These are phyloP conservation scores for Chloropsis hardwickii DNA, from an alignment of 2,113 vertebrate genomes.

Conservation along the genomic window DNA sequence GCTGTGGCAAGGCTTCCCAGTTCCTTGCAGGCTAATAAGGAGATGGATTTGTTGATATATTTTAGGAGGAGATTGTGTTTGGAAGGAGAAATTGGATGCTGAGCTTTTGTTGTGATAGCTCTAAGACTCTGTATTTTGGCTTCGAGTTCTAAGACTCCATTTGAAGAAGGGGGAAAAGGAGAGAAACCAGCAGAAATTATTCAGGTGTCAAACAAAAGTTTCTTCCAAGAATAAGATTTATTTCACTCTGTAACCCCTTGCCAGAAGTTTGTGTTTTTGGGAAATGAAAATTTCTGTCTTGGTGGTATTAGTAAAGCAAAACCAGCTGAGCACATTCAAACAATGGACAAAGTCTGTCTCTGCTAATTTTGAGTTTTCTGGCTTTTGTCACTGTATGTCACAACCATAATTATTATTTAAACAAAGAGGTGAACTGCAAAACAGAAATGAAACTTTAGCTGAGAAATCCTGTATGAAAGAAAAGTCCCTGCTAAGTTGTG, in stretches of 20 bases:
- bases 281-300: slow-evolving; percentile 58
- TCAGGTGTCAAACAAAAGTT: slow-evolving; percentile 66
- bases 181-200: slow-evolving; percentile 55
- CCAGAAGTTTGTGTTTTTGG: slow-evolving; percentile 55
- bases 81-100: slow-evolving; percentile 45
- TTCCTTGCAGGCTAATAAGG: not conserved
- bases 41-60: not conserved
- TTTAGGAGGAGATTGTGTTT: slow-evolving; percentile 8
- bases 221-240: slow-evolving; percentile 73
- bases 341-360: slow-evolving; percentile 20
- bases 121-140: slow-evolving; percentile 48
- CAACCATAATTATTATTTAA: slow-evolving; percentile 35
- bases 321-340: slow-evolving; percentile 62
- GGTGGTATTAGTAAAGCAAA: slow-evolving; percentile 63
- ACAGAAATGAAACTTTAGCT: slow-evolving; percentile 15
- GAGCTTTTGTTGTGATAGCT: slow-evolving; percentile 55
- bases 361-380: slow-evolving; percentile 60
- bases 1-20: not conserved
- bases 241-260: slow-evolving; percentile 50
- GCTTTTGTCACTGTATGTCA: slow-evolving; percentile 38
- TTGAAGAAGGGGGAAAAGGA: slow-evolving; percentile 32
- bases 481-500: not conserved
- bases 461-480: not conserved
- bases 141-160: slow-evolving; percentile 2
- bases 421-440: slow-evolving; percentile 31